These are phyloP conservation scores for Raja brachyura DNA, from an alignment of 2,113 vertebrate genomes.

Conservation along the genomic window DNA sequence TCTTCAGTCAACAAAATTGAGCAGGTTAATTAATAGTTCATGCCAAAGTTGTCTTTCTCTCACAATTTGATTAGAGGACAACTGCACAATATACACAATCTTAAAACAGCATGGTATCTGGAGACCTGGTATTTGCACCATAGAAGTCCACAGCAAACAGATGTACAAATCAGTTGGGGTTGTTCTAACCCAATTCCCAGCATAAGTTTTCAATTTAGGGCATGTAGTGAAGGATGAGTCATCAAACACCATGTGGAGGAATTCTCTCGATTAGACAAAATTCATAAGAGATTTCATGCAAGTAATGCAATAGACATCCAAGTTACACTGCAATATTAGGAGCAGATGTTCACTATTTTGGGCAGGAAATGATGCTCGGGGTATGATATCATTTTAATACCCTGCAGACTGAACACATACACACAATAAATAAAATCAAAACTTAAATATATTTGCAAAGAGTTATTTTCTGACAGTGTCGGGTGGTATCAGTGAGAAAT, in stretches of 20 bases:
- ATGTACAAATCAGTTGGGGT: background rate
- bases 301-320: background rate
- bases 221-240: background rate
- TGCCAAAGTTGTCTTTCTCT: background rate
- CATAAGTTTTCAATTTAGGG: background rate
- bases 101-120: background rate
- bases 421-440: background rate
- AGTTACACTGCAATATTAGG: background rate
- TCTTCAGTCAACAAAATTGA: background rate
- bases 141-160: background rate
- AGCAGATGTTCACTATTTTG: background rate
- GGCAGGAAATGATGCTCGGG: background rate
- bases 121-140: background rate
- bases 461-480: background rate
- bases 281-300: background rate
- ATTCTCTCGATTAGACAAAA: background rate
- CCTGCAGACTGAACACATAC: background rate
- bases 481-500: background rate
- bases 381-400: background rate
- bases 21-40: background rate
- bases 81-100: background rate
- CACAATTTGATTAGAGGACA: background rate
- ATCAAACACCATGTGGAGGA: background rate
- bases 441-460: background rate
- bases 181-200: background rate